Evolutionary conservation across 2,888 invertebrate genomes (phyloP).

Genomic region (Machimus rusticus): DNA sequence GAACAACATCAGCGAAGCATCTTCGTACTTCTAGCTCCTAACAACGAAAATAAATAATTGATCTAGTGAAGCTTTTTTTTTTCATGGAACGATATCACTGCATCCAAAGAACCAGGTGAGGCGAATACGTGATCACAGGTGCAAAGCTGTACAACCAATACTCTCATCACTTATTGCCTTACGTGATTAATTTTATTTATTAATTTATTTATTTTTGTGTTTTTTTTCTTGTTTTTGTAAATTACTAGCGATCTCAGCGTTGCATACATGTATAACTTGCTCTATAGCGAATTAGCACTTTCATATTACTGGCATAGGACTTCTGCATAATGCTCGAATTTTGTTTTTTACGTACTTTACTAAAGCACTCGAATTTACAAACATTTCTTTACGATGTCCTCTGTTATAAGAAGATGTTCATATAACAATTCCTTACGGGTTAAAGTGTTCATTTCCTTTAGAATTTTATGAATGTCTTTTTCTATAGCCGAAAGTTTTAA

Average conservation of each 20-base stretch:
- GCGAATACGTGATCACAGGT: constrained; percentile 11
- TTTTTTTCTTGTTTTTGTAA: not conserved
- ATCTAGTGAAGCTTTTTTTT: constrained; percentile 31
- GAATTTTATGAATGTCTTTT: constrained; percentile 21
- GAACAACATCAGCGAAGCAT: constrained; percentile 27
- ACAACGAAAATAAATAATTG: constrained; percentile 24
- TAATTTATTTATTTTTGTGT: not conserved
- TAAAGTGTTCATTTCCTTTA: not conserved
- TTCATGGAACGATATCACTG: not conserved
- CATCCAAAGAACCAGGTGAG: constrained; percentile 4
- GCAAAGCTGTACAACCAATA: not conserved
- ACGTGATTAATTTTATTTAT: not conserved
- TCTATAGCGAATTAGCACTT: not conserved
- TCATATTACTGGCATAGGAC: constrained; percentile 5
- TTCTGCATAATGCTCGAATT: not conserved
- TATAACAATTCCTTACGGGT: constrained; percentile 29
- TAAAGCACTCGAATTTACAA: constrained; percentile 23
- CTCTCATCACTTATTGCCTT: not conserved
- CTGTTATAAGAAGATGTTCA: not conserved
- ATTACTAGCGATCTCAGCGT: not conserved
- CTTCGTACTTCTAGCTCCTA: constrained; percentile 21
- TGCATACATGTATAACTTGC: not conserved
- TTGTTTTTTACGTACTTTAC: not conserved
- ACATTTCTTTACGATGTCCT: not conserved
- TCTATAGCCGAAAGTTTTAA: constrained; percentile 29